Percentiles rank a stretch among this genome's conserved stretches.
These are phyloP conservation scores for Siniperca scherzeri DNA, from an alignment of 2,797 vertebrate species.

Conservation along the genomic window DNA sequence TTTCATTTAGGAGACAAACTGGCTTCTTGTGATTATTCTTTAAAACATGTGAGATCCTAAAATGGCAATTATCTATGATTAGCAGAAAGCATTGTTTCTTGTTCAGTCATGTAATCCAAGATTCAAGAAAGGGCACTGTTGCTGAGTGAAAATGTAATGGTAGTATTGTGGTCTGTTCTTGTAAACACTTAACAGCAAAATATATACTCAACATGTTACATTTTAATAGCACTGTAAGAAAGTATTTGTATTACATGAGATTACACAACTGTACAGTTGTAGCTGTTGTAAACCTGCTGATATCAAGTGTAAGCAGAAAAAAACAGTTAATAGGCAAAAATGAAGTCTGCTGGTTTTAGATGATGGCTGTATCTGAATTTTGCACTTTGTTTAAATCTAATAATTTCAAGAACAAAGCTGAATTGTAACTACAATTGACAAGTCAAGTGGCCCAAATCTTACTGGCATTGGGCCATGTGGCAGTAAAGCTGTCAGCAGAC, in stretches of 20 bases:
- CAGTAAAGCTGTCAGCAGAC: background rate
- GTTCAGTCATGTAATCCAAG: background rate
- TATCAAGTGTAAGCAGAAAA: background rate
- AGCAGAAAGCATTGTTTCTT: background rate
- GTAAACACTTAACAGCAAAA: background rate
- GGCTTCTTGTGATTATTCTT: background rate
- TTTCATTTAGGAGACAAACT: slow-evolving; percentile 15
- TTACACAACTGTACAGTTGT: background rate
- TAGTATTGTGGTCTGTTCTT: too few relatives aligned
- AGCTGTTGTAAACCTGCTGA: background rate
- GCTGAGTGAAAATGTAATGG: background rate
- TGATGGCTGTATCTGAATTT: background rate
- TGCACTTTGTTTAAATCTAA: background rate
- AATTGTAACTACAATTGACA: background rate
- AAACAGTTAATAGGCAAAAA: background rate
- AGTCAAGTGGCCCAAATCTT: background rate
- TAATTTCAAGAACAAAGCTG: background rate
- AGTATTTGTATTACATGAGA: background rate
- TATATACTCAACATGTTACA: background rate
- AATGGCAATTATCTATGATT: slow-evolving; percentile 2
- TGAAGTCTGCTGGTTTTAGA: background rate
- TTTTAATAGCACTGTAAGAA: background rate
- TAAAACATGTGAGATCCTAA: background rate
- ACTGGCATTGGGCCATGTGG: background rate
- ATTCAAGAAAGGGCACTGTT: background rate